Evolutionary conservation across 2,888 invertebrate species (phyloP), one percentile per base, ranked within the genome.

Genomic region (Chrysolina oricalcia): DNA sequence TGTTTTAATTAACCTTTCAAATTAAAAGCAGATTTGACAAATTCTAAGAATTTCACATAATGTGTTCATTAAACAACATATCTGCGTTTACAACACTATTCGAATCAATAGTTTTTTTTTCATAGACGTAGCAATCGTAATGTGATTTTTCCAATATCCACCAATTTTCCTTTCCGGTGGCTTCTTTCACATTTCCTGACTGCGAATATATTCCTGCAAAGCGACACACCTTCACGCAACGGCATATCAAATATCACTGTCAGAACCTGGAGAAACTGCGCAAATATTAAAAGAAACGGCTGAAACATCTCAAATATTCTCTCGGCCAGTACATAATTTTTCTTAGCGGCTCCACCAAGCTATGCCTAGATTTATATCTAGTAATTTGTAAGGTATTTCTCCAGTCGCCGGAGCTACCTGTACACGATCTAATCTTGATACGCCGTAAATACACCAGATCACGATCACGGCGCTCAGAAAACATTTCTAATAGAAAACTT

Each of bases 351-450:
- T 48, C 46, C 41, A 43, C 27, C 46, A 15, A 48, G 66, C 23
- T 21, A 46, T 48, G 23, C 48, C 48, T 66, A 19, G 46, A 66
- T 23, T 67, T 50, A 50, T 67, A 67, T 67, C 66, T 46, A 66
- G 66, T 48, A 43, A 66, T 66, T 66, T 46, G 66, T 66, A 66
- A 46, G 66, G 66, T n/a, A 66, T 66, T 66, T 66, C 67, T n/a
- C 13, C 17, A 8, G 67, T 67, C 48, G 19, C 48, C 17, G 13
- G 48, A 27, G 48, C 67, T 27, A 48, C 48, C 67, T 50, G n/a
- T 50, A 50, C 50, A 48, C 48, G 67, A 67, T 48, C 48, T 67
- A 50, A 67, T 67, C 67, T 67, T 50, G 67, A 67, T 59, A 59
- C 27, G 59, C 50, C 67, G 50, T 67, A 67, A 67, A 50, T 67